These are phyloP conservation scores for Hirundo rustica DNA, from an alignment of 2,797 vertebrate genomes.

Conservation along the genomic window DNA sequence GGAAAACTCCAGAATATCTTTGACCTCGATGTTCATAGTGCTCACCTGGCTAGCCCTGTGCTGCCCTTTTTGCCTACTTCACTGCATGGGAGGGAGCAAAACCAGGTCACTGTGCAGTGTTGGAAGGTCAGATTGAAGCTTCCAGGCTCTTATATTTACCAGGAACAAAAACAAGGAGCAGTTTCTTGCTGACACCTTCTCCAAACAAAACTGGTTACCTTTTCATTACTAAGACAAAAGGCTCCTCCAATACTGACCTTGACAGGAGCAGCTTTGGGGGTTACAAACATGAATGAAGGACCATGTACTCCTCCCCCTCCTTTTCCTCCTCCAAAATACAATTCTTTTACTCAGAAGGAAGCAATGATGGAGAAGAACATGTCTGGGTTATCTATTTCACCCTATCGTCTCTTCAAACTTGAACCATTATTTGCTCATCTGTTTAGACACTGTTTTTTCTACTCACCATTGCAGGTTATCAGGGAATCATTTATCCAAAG, in stretches of 20 bases:
- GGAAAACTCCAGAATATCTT: neutral
- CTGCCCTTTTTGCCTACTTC: neutral
- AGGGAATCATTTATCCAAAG: neutral
- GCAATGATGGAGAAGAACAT: neutral
- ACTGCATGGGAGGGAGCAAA: neutral
- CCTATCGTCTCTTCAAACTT: neutral
- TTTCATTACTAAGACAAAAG: neutral
- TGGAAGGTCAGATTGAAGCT: neutral
- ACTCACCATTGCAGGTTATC: neutral
- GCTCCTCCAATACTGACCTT: neutral
- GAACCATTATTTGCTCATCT: neutral
- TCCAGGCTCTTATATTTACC: neutral
- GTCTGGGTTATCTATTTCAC: neutral
- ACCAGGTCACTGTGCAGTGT: neutral
- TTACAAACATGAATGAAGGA: neutral
- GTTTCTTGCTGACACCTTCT: neutral
- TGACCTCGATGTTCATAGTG: neutral
- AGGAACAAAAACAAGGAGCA: neutral
- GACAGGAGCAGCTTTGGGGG: neutral
- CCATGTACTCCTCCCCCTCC: neutral
- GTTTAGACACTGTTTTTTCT: neutral
- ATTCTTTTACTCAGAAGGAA: neutral
- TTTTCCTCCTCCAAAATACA: neutral
- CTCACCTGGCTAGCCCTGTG: neutral
- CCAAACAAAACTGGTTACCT: neutral